Evolutionary conservation across 2,888 invertebrate genomes (phyloP).

Genomic region (Ariolimax columbianus): DNA sequence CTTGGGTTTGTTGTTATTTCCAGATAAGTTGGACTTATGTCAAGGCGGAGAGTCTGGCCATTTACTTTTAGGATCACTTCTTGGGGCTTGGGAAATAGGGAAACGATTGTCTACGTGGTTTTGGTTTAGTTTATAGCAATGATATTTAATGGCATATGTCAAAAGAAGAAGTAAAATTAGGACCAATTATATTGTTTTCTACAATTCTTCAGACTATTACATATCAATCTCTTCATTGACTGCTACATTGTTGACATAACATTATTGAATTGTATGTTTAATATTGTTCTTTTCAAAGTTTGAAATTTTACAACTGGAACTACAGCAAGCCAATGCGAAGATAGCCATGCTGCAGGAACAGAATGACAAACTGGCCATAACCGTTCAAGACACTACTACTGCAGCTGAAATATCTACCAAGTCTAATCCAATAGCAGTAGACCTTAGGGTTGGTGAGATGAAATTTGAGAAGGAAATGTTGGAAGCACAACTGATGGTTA

Average conservation of each 20-base stretch:
- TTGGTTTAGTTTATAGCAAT: no score
- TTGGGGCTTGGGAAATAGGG: no score
- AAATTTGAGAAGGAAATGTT: slow-evolving; percentile 63
- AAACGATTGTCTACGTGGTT: no score
- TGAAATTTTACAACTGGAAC: slow-evolving; percentile 62
- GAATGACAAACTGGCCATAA: slow-evolving; percentile 46
- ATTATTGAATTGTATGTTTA: not conserved
- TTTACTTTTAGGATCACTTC: no score
- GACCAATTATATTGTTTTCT: no score
- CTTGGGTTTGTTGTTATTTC: no score
- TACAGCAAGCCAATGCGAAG: slow-evolving; percentile 63
- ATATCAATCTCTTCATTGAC: not conserved
- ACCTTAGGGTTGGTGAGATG: slow-evolving; percentile 61
- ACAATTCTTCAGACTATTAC: no score
- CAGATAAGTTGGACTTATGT: no score
- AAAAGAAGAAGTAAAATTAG: no score
- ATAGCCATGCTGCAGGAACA: slow-evolving; percentile 59
- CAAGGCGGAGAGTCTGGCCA: no score
- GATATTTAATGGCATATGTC: no score
- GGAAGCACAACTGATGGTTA: slow-evolving; percentile 65
- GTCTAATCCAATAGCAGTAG: slow-evolving; percentile 35
- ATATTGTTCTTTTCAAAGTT: slow-evolving; percentile 56
- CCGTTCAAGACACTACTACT: not conserved
- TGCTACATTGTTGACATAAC: not conserved
- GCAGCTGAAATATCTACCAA: slow-evolving; percentile 2